Evolutionary conservation across 2,797 vertebrate genomes (phyloP), one percentile per base, ranked within the genome.

Genomic region (Megalops cyprinoides): DNA sequence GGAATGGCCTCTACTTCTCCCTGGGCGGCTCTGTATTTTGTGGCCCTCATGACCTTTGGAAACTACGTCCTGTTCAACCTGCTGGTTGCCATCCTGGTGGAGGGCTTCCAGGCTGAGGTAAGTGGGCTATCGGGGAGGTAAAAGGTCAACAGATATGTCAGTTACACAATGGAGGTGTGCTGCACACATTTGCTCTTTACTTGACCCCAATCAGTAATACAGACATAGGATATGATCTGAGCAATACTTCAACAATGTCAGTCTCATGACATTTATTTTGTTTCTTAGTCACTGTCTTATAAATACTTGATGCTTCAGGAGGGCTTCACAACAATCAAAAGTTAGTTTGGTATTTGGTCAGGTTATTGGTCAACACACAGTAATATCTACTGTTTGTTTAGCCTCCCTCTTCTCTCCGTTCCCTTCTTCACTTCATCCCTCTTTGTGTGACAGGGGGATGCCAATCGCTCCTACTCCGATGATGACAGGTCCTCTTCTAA

Each of bases 61-160:
- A 99, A 99, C 92, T 99, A 99, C 0, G 98, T 99, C 79, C 97
- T 99, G 86, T 99, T 99, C 89, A 99, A 99, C 90, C 93, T 99
- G 79, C 90, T 99, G 81, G 98, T 99, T 78, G 98, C 98, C 86
- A 99, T 99, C 92, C 90, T 99, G 49, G 98, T 99, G 56, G 98
- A 99, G 88, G 98, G 98, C 74, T 99, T 99, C 89, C 98, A 99
- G 92, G 98, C 98, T 0, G 98, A 99, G 97, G 98, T 99, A 86
- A 94, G 90, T 77, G 65, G 62, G 31, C 28, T 12, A 62, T 62
- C n/a, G n/a, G n/a, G n/a, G n/a, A n/a, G n/a, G n/a, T n/a, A n/a
- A n/a, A n/a, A n/a, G n/a, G n/a, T n/a, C n/a, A n/a, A n/a, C n/a
- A n/a, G n/a, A n/a, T 42, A 34, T 4, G 1, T 39, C 15, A 23